Percentiles rank a stretch among this genome's conserved stretches.
Evolutionary conservation across 2,113 vertebrate species (phyloP).

Genomic region (Oncorhynchus nerka): DNA sequence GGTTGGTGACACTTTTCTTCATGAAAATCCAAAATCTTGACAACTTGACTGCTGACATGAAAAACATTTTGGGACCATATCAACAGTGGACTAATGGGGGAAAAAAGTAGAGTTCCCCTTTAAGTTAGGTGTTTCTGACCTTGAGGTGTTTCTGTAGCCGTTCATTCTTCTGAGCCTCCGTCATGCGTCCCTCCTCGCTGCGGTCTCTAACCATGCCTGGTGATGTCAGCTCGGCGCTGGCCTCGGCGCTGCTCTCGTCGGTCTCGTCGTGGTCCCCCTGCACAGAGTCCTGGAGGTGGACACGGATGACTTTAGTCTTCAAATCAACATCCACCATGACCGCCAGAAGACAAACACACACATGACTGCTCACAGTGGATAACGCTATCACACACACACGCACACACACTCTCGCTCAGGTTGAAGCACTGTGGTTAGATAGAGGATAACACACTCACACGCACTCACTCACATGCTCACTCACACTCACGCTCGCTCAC

Average conservation of each 20-base stretch:
- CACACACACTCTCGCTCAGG: background rate
- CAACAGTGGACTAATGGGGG: too few species aligned
- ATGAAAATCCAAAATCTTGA: too few species aligned
- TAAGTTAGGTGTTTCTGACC: constrained; percentile 64
- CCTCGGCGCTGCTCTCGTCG: constrained; percentile 91
- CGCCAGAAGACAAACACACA: constrained; percentile 72
- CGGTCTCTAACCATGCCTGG: constrained; percentile 87
- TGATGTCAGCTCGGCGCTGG: constrained; percentile 86
- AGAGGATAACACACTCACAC: too few species aligned
- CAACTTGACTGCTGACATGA: too few species aligned
- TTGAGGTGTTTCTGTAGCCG: constrained; percentile 92
- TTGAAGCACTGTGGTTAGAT: too few species aligned
- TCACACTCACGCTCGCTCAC: too few species aligned
- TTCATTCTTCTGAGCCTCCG: constrained; percentile 93
- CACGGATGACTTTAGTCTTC: constrained; percentile 84
- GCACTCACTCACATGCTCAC: too few species aligned
- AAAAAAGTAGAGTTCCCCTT: too few species aligned
- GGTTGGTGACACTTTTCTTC: too few species aligned
- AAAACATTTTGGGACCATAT: too few species aligned
- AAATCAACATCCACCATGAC: constrained; percentile 86
- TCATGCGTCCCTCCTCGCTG: constrained; percentile 91
- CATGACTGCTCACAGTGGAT: background rate
- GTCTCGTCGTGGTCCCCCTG: constrained; percentile 92
- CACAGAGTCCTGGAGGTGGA: constrained; percentile 82
- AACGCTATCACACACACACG: background rate